Percentiles rank a stretch among this genome's conserved stretches.
These are phyloP conservation scores for Ceratotherium simum DNA, from an alignment of 2,113 vertebrate species.

Conservation along the genomic window DNA sequence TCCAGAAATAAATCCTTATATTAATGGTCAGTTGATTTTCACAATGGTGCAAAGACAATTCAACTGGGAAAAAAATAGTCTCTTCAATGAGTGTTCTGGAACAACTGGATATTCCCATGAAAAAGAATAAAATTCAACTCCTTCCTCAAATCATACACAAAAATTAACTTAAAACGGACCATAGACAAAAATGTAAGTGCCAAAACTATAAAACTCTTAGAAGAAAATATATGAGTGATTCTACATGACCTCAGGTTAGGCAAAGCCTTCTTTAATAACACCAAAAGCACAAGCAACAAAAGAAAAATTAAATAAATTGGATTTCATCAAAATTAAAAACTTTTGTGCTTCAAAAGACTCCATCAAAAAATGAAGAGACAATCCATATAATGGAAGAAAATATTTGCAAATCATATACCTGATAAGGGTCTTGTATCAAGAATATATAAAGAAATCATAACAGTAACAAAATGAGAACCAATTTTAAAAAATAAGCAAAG, in stretches of 20 bases:
- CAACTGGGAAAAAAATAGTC: background rate
- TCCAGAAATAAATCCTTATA: background rate
- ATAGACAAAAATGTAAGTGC: background rate
- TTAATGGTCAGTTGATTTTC: background rate
- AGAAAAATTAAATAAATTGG: background rate
- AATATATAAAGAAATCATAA: background rate
- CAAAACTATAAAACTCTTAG: background rate
- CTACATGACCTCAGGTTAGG: background rate
- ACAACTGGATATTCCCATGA: background rate
- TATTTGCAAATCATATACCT: background rate
- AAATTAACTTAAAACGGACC: background rate
- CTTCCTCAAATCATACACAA: background rate
- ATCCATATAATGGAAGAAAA: background rate
- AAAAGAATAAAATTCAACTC: background rate
- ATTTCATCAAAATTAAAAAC: background rate
- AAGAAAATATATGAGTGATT: slow-evolving; percentile 10
- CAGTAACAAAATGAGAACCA: background rate
- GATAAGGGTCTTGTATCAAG: background rate
- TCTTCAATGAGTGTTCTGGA: background rate
- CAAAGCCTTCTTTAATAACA: background rate
- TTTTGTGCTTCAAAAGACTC: background rate
- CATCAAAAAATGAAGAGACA: background rate
- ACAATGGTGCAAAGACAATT: background rate
- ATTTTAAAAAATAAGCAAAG: background rate
- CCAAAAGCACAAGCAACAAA: background rate